Evolutionary conservation across 2,113 vertebrate genomes (phyloP), one percentile per base, ranked within the genome.

Genomic region (Pituophis catenifer): DNA sequence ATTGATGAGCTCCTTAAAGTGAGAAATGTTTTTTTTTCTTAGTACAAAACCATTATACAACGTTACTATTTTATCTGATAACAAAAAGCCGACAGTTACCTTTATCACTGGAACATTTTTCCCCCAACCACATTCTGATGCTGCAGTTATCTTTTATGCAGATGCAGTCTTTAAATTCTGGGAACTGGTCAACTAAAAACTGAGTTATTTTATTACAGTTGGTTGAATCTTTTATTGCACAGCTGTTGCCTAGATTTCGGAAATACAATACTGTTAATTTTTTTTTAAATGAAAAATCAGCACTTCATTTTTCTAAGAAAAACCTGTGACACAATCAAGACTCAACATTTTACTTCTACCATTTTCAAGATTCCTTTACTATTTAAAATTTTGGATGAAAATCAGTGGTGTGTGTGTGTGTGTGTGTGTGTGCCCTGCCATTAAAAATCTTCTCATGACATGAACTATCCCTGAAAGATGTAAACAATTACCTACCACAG

Each of bases 181-280:
- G 97, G 89, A 98, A 98, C 59, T 93, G 93, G 0, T 97, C 95
- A 94, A 97, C 91, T 89, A 98, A 95, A 48, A 94, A 95, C 89
- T 97, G 97, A 94, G 98, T 97, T 88, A 97, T 98, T 96, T 96
- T 93, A 89, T 98, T 98, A 97, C 98, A 99, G 62, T 44, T 94
- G 90, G 95, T 92, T 86, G 95, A 90, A 75, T 97, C 97, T 95
- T 97, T 98, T 94, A 97, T 97, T 94, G 97, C 97, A 95, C 98
- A 99, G 93, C 94, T 94, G 91, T 97, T 97, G 96, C 97, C 99
- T 99, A 96, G 91, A 97, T 96, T 89, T 92, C 94, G 96, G 96
- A 95, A 90, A 96, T 23, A 94, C 57, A 94, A 95, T 9, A 7
- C 12, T 29, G 9, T 94, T 96, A 93, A 94, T 58, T 12, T 29